Base-by-base conservation (phyloP, 2,113 vertebrate genomes). In the Myotis lucifugus region DNA sequence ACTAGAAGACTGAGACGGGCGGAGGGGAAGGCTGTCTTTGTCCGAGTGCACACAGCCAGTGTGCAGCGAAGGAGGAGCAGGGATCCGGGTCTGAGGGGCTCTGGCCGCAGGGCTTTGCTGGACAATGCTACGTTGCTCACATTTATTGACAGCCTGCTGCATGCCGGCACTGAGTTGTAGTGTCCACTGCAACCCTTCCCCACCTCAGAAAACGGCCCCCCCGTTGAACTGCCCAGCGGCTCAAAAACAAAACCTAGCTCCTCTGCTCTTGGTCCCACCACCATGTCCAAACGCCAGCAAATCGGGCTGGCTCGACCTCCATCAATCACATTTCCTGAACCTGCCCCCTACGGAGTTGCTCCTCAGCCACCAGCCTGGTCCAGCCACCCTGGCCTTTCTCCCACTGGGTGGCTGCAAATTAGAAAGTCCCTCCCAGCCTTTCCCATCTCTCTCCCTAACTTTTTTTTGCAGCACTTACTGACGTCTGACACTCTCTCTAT, bases 251-350 rank as follows among this genome's bases (percentile, higher is more conserved):
- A 77, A 50, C 17, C 40, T 29, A 0, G 50, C 25, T 40, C 25
- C 25, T 27, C 34, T 48, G 34, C 77, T 37, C 42, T 19, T 0
- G 0, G 7, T 46, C 11, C 18, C 4, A 4, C 32, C 40, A 8
- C 61, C 8, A 0, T 4, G 23, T 18, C 27, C 9, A 29, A 32
- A 14, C 1, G 2, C 21, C 42, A 46, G 73, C 46, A 52, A 32
- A 40, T 3, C 48, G 21, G 37, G 12, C 8, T 34, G 14, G n/a
- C 25, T 11, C 3, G 3, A 14, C 18, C 14, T 34, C 42, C 32
- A 1, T 3, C 2, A 0, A 1, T 3, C 2, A 0, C 1, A 5
- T 4, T 67, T 25, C 82, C 37, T 3, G 46, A 48, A 59, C 37
- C 29, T 2, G 3, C 18, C 4, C 14, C 17, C 27, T 3, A 27